phyloP scores from a whole-genome alignment of 2,888 invertebrate species.

The Leucophora obtusa region DNA sequence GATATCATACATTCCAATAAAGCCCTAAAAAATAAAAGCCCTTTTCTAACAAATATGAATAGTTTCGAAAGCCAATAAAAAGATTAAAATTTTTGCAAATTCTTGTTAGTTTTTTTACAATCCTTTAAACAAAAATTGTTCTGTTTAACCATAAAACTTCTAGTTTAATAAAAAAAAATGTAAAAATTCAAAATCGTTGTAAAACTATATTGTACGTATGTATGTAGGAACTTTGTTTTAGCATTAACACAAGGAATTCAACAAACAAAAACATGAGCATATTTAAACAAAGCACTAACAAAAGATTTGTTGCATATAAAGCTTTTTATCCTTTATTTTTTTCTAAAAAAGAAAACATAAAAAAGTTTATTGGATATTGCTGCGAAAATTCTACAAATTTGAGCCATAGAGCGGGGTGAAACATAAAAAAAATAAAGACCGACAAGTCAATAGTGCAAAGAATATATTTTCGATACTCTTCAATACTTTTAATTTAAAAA shows the following conservation, averaged over 20 bases:
- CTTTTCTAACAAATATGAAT: conserved; percentile 34
- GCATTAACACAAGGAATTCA: conserved; percentile 37
- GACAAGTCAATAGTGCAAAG: too few relatives aligned
- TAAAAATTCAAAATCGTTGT: conserved; percentile 1
- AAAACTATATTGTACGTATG: background rate
- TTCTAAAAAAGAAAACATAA: background rate
- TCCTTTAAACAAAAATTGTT: background rate
- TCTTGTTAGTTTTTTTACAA: background rate
- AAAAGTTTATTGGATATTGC: background rate
- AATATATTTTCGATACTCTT: too few relatives aligned
- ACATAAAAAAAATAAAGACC: too few relatives aligned
- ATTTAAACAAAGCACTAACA: conserved; percentile 37
- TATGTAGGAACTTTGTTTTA: conserved; percentile 16
- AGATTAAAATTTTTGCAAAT: conserved; percentile 39
- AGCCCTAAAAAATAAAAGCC: background rate
- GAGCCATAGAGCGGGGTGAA: too few relatives aligned
- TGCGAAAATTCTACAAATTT: background rate
- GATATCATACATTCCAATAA: background rate
- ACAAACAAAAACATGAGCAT: conserved; percentile 37
- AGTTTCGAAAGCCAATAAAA: conserved; percentile 55
- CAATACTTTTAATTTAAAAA: too few relatives aligned
- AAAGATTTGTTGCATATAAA: conserved; percentile 50
- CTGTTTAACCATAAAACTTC: background rate
- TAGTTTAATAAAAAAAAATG: background rate
- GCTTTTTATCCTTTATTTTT: conserved; percentile 38